Percentiles rank a stretch among this genome's conserved stretches.
phyloP scores from a whole-genome alignment of 2,888 invertebrate species.

The Arrhopalites spinosus region DNA sequence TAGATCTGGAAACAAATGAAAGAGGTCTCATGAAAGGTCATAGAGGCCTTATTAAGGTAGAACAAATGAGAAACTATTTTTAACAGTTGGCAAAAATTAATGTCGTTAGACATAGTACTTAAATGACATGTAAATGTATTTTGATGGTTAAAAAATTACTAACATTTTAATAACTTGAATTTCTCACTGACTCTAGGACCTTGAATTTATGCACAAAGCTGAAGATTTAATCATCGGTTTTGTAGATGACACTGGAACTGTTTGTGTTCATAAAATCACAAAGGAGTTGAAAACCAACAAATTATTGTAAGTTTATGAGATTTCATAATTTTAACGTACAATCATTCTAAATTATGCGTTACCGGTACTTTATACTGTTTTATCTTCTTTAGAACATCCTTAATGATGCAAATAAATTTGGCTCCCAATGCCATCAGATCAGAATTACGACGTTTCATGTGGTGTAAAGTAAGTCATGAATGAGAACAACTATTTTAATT shows the following conservation, averaged over 20 bases:
- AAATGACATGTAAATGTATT: no score
- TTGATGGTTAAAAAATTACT: no score
- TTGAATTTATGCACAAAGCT: constrained; percentile 85
- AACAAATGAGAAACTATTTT: no score
- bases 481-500: no score
- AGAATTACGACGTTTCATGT: constrained; percentile 73
- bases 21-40: constrained; percentile 84
- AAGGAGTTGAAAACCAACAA: constrained; percentile 48
- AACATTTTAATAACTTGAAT: no score
- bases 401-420: constrained; percentile 68
- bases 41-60: constrained; percentile 82
- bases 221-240: constrained; percentile 80
- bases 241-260: constrained; percentile 82
- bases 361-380: no score
- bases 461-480: no score
- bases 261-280: constrained; percentile 77
- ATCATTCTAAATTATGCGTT: no score
- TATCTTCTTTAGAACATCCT: constrained; percentile 62
- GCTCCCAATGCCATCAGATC: constrained; percentile 55
- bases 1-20: constrained; percentile 75
- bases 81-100: no score
- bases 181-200: no score
- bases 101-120: no score
- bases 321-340: background rate
- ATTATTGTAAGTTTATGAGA: constrained; percentile 40